phyloP scores from a whole-genome alignment of 2,113 vertebrate genomes.

The Tragulus kanchil region DNA sequence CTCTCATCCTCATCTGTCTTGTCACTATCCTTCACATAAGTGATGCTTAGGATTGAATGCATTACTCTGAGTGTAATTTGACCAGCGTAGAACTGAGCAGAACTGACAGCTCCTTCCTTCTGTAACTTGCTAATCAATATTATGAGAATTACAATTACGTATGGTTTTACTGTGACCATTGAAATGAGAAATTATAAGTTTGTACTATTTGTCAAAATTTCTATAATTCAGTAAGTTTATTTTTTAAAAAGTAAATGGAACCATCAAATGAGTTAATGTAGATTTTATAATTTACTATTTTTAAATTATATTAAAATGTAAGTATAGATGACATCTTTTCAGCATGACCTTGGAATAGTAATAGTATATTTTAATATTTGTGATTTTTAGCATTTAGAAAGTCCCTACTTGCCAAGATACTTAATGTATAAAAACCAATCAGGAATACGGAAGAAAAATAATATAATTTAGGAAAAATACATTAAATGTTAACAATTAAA shows the following conservation, averaged over 20 bases:
- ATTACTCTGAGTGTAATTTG: background rate
- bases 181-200: background rate
- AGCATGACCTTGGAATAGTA: background rate
- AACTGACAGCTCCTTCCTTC: background rate
- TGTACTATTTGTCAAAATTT: background rate
- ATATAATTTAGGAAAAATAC: background rate
- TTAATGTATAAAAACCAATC: background rate
- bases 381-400: background rate
- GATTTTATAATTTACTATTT: background rate
- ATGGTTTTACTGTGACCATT: background rate
- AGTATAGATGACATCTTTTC: background rate
- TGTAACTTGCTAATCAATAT: background rate
- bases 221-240: background rate
- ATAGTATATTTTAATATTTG: background rate
- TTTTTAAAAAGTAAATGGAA: slow-evolving; percentile 3
- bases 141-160: background rate
- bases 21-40: background rate
- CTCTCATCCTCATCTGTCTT: background rate
- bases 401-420: background rate
- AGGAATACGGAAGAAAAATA: background rate
- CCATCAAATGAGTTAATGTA: background rate
- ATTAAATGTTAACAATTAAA: background rate
- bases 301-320: background rate
- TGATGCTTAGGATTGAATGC: background rate
- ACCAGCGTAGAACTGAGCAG: background rate